phyloP scores from a whole-genome alignment of 2,797 vertebrate species.

The Danio jaintianensis region DNA sequence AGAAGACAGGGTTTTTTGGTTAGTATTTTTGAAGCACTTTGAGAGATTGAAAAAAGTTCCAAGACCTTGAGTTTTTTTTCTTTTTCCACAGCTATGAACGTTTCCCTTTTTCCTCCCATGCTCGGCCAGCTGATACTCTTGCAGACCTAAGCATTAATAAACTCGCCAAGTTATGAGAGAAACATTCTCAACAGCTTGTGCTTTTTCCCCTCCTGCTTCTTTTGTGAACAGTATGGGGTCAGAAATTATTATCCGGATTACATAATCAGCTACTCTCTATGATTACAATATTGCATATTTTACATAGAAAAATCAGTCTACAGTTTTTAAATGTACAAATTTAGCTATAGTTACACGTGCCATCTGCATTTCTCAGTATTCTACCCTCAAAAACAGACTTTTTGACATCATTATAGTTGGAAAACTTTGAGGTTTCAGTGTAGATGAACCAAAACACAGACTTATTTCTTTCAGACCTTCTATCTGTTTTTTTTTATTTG shows the following conservation, averaged over 20 bases:
- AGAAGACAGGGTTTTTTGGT: neutral
- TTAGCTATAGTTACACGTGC: no score
- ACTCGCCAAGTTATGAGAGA: conserved; percentile 30
- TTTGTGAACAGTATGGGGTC: neutral
- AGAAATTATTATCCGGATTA: neutral
- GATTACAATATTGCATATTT: neutral
- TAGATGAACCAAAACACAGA: no score
- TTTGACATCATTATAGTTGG: no score
- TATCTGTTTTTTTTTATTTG: no score
- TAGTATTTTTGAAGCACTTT: neutral
- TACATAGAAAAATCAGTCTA: neutral
- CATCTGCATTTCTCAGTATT: no score
- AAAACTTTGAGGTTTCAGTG: no score
- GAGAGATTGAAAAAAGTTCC: conserved; percentile 56
- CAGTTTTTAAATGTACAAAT: no score
- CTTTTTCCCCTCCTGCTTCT: neutral
- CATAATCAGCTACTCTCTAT: neutral
- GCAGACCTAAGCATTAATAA: conserved; percentile 74
- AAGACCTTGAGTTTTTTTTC: conserved; percentile 57
- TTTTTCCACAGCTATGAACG: conserved; percentile 59
- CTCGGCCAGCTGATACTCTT: conserved; percentile 62
- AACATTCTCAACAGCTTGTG: neutral
- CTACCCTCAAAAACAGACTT: no score
- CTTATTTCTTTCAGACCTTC: no score
- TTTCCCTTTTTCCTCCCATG: conserved; percentile 55